Percentiles rank a stretch among this genome's conserved stretches.
phyloP scores from a whole-genome alignment of 2,888 invertebrate genomes.

The Diploptera punctata region DNA sequence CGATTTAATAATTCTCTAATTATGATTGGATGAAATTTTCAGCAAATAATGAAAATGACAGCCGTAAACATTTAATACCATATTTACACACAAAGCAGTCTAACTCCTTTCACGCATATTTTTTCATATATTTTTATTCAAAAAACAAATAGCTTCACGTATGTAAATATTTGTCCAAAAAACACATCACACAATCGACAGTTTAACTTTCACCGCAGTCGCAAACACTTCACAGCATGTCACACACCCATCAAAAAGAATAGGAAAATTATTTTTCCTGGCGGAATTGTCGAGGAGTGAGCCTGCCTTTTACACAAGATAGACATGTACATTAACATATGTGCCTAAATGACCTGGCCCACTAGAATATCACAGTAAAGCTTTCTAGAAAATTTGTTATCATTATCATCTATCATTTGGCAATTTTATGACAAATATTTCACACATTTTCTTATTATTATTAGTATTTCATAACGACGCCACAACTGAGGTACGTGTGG shows the following conservation, averaged over 20 bases:
- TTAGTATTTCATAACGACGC: slow-evolving; percentile 15
- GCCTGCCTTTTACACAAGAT: slow-evolving; percentile 40
- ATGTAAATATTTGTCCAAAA: slow-evolving; percentile 35
- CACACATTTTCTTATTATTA: slow-evolving; percentile 9
- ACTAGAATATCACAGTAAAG: slow-evolving; percentile 58
- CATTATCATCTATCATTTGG: slow-evolving; percentile 16
- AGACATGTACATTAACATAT: slow-evolving; percentile 22
- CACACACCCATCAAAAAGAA: slow-evolving; percentile 25
- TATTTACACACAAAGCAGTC: slow-evolving; percentile 43
- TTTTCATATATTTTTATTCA: slow-evolving; percentile 20
- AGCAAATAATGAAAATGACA: slow-evolving; percentile 37
- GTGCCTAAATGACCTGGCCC: slow-evolving; percentile 53
- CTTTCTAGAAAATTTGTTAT: slow-evolving; percentile 26
- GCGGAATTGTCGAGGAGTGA: slow-evolving; percentile 40
- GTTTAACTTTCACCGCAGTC: background rate
- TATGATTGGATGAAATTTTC: slow-evolving; percentile 36
- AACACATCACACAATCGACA: slow-evolving; percentile 30
- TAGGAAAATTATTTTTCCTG: background rate
- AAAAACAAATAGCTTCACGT: slow-evolving; percentile 31
- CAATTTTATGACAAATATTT: slow-evolving; percentile 20
- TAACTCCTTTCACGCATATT: slow-evolving; percentile 42
- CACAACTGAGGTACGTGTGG: slow-evolving; percentile 19
- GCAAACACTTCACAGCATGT: slow-evolving; percentile 13
- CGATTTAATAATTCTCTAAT: background rate
- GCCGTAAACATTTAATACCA: slow-evolving; percentile 36